Evolutionary conservation across 2,888 invertebrate species (phyloP).

Genomic region (Stictocephala bisonia): DNA sequence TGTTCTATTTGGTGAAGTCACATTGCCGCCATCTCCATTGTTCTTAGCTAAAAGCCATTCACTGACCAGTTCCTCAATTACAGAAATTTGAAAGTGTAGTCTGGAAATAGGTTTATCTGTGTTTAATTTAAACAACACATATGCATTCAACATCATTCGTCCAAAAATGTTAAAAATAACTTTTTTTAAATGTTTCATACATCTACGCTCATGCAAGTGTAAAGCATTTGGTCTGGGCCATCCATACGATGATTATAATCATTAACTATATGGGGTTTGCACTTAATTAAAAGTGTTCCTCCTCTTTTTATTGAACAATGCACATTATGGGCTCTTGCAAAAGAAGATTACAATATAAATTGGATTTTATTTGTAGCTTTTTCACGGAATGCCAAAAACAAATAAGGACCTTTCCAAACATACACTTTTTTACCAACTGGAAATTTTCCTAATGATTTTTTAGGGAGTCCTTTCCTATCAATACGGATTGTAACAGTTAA

Average conservation of each 20-base stretch:
- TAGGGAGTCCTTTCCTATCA: background rate
- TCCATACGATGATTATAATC: slow-evolving; percentile 25
- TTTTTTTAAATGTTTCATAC: slow-evolving; percentile 27
- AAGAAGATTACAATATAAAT: background rate
- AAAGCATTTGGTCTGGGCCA: slow-evolving; percentile 24
- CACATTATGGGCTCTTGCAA: background rate
- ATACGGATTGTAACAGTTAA: slow-evolving; percentile 30
- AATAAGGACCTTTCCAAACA: background rate
- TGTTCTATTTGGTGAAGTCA: too few relatives aligned
- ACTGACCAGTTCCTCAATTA: background rate
- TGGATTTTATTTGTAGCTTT: slow-evolving; percentile 10
- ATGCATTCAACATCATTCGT: slow-evolving; percentile 4
- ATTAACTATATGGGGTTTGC: slow-evolving; percentile 7
- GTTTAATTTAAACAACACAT: slow-evolving; percentile 21
- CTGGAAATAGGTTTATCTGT: slow-evolving; percentile 20
- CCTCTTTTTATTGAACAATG: background rate
- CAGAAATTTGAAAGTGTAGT: slow-evolving; percentile 6
- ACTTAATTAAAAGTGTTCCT: background rate
- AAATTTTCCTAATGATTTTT: background rate
- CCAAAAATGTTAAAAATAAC: slow-evolving; percentile 28
- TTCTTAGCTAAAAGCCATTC: slow-evolving; percentile 1
- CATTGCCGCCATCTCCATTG: too few relatives aligned
- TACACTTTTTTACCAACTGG: background rate
- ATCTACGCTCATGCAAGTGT: slow-evolving; percentile 4
- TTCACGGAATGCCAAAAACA: background rate